phyloP scores from a whole-genome alignment of 1,140 invertebrate species.

The Eueides isabella region DNA sequence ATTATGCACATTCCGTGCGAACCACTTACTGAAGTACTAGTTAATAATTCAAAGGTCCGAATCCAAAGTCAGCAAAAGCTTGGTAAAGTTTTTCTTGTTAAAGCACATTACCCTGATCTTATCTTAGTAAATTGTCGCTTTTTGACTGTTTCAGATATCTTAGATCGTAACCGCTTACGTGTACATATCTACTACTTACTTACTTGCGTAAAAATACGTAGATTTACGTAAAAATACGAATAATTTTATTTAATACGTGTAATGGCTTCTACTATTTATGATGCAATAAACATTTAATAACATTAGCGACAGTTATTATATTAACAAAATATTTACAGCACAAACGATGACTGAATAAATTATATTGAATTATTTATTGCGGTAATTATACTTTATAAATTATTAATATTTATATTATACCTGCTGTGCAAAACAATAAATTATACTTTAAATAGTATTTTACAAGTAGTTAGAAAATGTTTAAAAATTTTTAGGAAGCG shows the following conservation, averaged over 20 bases:
- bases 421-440: background rate
- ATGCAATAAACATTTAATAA: background rate
- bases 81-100: constrained; percentile 56
- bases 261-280: background rate
- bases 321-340: background rate
- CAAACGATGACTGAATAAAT: background rate
- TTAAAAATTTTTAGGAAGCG: background rate
- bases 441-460: constrained; percentile 1
- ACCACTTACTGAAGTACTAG: constrained; percentile 55
- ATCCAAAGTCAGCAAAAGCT: constrained; percentile 44
- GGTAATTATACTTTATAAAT: no score
- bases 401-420: background rate
- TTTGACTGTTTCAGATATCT: constrained; percentile 15
- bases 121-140: constrained; percentile 41
- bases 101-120: constrained; percentile 55
- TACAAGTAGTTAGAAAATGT: background rate
- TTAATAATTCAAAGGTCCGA: constrained; percentile 75
- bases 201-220: background rate
- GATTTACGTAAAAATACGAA: background rate
- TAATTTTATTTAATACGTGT: background rate
- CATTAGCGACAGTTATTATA: background rate
- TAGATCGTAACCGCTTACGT: background rate
- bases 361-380: background rate
- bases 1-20: constrained; percentile 72
- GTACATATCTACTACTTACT: background rate